Conservation (phyloP, 2,888 invertebrate genomes). For the Synergus gifuensis region DNA sequence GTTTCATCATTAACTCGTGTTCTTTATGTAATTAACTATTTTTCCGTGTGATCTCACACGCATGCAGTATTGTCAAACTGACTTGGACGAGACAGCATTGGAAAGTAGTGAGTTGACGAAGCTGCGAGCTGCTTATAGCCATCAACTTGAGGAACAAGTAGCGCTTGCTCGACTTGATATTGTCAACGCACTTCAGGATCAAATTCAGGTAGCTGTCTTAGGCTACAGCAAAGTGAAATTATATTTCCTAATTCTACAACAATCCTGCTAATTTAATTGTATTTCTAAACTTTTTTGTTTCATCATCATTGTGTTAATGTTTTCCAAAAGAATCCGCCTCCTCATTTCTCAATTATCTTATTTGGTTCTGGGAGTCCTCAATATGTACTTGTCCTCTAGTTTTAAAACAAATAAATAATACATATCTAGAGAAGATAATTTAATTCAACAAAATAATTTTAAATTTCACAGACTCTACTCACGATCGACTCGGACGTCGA, state of each 20-base stretch:
- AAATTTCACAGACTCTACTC: slow-evolving; percentile 81
- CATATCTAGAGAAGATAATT: too few species aligned
- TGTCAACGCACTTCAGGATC: slow-evolving; percentile 84
- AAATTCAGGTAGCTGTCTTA: slow-evolving; percentile 84
- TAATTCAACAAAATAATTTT: background rate
- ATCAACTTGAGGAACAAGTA: slow-evolving; percentile 81
- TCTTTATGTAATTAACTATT: slow-evolving; percentile 58
- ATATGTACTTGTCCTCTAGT: background rate
- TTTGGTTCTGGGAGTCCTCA: background rate
- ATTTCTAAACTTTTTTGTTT: background rate
- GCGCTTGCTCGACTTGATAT: slow-evolving; percentile 84
- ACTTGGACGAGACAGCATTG: slow-evolving; percentile 68
- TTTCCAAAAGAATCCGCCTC: background rate
- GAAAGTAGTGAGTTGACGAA: slow-evolving; percentile 71
- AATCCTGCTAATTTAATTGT: background rate
- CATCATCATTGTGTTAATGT: background rate
- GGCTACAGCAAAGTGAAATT: slow-evolving; percentile 25
- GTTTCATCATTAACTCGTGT: background rate
- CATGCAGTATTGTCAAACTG: slow-evolving; percentile 75
- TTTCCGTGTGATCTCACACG: slow-evolving; percentile 59
- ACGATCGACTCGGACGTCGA: slow-evolving; percentile 84
- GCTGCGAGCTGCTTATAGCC: slow-evolving; percentile 71
- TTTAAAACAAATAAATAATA: background rate
- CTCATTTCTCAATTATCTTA: too few species aligned
- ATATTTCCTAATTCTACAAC: background rate